A percentile compares a stretch with the other conserved stretches of the same genome.
phyloP scores from a whole-genome alignment of 23 tunicate genomes.

The Halocynthia roretzi region DNA sequence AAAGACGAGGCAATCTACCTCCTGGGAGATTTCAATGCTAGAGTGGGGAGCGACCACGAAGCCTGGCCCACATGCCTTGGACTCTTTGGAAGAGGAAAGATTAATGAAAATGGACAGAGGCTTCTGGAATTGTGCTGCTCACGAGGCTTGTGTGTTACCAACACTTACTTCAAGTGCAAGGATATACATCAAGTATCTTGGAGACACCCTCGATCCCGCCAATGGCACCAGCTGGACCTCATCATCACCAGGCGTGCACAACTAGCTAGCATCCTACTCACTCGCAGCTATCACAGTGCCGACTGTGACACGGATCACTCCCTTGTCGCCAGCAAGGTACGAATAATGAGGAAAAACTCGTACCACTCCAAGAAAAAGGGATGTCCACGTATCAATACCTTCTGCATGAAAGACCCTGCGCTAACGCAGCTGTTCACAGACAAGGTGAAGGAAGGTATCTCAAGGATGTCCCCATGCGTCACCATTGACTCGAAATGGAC shows the following conservation, averaged over 20 bases:
- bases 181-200: no score
- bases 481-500: no score
- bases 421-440: no score
- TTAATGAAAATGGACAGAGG: slow-evolving; percentile 5
- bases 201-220: neutral
- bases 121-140: neutral
- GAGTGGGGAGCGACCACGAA: neutral
- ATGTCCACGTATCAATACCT: no score
- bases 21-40: slow-evolving; percentile 8
- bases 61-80: slow-evolving; percentile 6
- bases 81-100: neutral
- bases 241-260: neutral
- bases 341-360: no score
- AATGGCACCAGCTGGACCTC: neutral
- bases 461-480: no score
- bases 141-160: neutral
- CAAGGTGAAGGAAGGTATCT: no score
- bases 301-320: no score
- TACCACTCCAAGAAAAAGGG: no score
- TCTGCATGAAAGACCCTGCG: no score
- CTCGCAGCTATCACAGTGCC: neutral
- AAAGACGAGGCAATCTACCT: neutral
- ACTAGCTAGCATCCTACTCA: neutral
- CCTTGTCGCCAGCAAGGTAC: no score
- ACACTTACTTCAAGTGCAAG: neutral